A percentile compares a stretch with the other conserved stretches of the same genome.
These are phyloP conservation scores for Chymomyza procnemis DNA, from an alignment of 2,888 invertebrate species.

Conservation along the genomic window DNA sequence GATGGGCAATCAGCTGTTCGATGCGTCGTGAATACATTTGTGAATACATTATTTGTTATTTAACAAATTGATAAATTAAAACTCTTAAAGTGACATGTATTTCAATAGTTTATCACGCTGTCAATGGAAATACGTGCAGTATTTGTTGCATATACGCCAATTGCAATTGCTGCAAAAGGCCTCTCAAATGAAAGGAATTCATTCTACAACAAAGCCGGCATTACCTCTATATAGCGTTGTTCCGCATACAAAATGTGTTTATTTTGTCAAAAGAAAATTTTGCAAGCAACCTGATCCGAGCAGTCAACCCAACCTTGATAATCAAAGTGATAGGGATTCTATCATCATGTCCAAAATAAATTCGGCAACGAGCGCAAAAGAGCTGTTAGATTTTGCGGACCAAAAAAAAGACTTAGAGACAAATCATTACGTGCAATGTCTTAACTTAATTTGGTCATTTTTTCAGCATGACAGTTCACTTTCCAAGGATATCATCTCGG, in stretches of 20 bases:
- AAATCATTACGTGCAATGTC: slow-evolving; percentile 54
- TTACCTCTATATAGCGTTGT: neutral
- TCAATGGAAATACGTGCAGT: slow-evolving; percentile 48
- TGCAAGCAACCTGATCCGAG: neutral
- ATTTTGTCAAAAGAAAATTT: neutral
- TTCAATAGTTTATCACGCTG: slow-evolving; percentile 41
- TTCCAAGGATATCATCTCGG: slow-evolving; percentile 4
- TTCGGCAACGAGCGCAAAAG: slow-evolving; percentile 7
- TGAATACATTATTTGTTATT: slow-evolving; percentile 44
- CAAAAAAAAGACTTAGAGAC: neutral
- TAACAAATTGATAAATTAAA: slow-evolving; percentile 53
- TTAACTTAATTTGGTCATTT: slow-evolving; percentile 59
- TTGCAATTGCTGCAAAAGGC: slow-evolving; percentile 34
- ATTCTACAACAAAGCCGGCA: slow-evolving; percentile 15
- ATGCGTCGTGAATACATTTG: slow-evolving; percentile 21
- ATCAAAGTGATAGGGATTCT: slow-evolving; percentile 1
- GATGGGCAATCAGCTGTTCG: slow-evolving; percentile 40
- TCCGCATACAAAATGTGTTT: neutral
- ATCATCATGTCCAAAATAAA: neutral
- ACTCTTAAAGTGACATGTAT: slow-evolving; percentile 43
- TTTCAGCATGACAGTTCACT: slow-evolving; percentile 30
- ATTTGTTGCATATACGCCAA: slow-evolving; percentile 44
- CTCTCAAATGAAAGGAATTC: slow-evolving; percentile 33
- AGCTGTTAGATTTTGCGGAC: slow-evolving; percentile 21
- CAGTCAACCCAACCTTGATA: slow-evolving; percentile 11